Conservation (phyloP, 2,113 vertebrate genomes). For the Bos indicus region DNA sequence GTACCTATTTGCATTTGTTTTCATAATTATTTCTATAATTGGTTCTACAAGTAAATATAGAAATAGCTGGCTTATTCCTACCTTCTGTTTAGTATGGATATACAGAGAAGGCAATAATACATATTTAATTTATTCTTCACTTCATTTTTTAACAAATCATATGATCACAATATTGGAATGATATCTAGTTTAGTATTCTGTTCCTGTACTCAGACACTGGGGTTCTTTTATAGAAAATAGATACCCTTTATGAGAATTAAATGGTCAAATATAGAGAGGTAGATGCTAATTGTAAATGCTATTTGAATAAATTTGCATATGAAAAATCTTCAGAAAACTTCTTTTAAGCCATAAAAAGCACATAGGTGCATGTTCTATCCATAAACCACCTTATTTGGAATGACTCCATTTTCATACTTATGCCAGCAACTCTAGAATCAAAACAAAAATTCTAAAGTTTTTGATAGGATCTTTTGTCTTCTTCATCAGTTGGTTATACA, state of each 20-base stretch:
- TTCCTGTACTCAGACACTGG: not conserved
- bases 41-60: conserved; percentile 11
- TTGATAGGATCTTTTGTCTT: not conserved
- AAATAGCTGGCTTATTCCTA: conserved; percentile 7
- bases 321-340: not conserved
- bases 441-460: not conserved
- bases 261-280: not conserved
- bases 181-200: conserved; percentile 38
- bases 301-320: conserved; percentile 35
- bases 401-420: not conserved
- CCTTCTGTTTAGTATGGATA: conserved; percentile 29
- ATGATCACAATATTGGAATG: conserved; percentile 7
- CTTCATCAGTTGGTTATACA: not conserved
- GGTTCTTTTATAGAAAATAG: conserved; percentile 23
- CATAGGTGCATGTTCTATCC: not conserved
- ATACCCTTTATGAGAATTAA: not conserved
- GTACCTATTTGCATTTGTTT: conserved; percentile 6
- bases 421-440: not conserved
- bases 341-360: not conserved
- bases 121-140: not conserved
- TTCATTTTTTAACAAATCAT: conserved; percentile 13
- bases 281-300: not conserved
- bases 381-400: not conserved
- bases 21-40: conserved; percentile 24
- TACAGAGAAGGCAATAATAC: not conserved